Base-by-base conservation (phyloP, 2,888 invertebrate genomes). In the Phaedon cochleariae region DNA sequence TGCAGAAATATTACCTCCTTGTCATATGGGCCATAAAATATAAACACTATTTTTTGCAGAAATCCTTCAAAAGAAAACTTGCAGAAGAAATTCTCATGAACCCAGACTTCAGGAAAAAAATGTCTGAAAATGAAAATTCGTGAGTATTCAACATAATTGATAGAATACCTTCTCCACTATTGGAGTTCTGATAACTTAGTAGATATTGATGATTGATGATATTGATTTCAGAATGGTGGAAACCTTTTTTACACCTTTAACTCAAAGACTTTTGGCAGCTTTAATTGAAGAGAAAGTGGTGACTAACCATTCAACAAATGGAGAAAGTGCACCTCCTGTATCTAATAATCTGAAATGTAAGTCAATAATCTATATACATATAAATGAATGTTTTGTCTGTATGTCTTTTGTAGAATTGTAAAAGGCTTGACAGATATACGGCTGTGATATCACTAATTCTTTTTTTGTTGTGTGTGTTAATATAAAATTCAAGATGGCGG, bases 231-330 rank as follows among this genome's bases (percentile, higher is more conserved):
- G 80, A 37, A 76, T 80, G 75, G 86, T 88, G 7, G 89, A 89
- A 70, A 86, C 89, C 77, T 88, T 90, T 64, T 91, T 93, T 67
- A 96, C 95, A 0, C 94, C 95, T 0, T 85, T 96, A 58, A 95
- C 96, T 0, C 96, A 97, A 81, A 89, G 96, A 71, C 85, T 97
- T 9, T 92, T 97, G 0, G 92, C 95, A 1, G 95, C 95, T 12
- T 85, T 97, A 18, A 89, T 96, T 79, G 96, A 97, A 82, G 96
- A 97, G 79, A 94, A 93, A 75, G 84, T 85, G 1, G 82, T 79
- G 60, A 78, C 78, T n/a, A n/a, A n/a, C n/a, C n/a, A n/a, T n/a
- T n/a, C n/a, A n/a, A 73, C 67, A 58, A 74, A 69, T 65, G 59
- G 60, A 26, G 71, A 71, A 61, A 72, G 69, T 70, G 67, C 64